Conservation (phyloP, 2,888 invertebrate genomes). For the Drosophila meridionalis region DNA sequence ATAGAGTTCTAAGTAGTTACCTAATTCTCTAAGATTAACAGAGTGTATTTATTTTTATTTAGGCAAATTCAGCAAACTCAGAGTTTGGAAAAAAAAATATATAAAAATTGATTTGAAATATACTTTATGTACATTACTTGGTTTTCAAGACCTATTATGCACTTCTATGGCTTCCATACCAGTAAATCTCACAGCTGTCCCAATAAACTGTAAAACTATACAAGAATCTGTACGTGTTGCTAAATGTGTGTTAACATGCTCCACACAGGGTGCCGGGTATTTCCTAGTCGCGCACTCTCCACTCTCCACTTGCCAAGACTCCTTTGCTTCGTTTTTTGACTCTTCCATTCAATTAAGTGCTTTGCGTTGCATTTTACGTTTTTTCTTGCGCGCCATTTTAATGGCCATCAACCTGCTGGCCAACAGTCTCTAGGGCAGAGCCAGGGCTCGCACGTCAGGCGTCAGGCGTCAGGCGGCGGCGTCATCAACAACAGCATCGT, state of each 20-base stretch:
- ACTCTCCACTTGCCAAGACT: neutral
- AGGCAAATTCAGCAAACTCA: too few species aligned
- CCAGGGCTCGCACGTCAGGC: slow-evolving; percentile 7
- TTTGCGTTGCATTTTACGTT: slow-evolving; percentile 22
- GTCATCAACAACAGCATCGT: slow-evolving; percentile 56
- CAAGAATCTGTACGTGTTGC: neutral
- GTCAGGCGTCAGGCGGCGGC: slow-evolving; percentile 26
- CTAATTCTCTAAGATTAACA: too few species aligned
- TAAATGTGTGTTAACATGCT: neutral
- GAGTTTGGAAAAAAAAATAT: too few species aligned
- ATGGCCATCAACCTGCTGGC: slow-evolving; percentile 45
- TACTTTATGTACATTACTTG: too few species aligned
- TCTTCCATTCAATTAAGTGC: slow-evolving; percentile 29
- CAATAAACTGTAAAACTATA: neutral
- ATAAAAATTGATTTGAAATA: too few species aligned
- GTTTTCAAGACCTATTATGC: too few species aligned
- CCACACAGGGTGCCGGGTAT: neutral
- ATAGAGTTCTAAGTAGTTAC: too few species aligned
- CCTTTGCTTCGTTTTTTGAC: neutral
- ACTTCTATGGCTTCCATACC: neutral
- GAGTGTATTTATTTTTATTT: too few species aligned
- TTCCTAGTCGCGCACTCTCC: neutral
- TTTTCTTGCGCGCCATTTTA: slow-evolving; percentile 30
- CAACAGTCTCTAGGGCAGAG: slow-evolving; percentile 8
- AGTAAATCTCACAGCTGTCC: neutral